A percentile compares a stretch with the other conserved stretches of the same genome.
Evolutionary conservation across 2,797 vertebrate species (phyloP).

Genomic region (Melanogrammus aeglefinus): DNA sequence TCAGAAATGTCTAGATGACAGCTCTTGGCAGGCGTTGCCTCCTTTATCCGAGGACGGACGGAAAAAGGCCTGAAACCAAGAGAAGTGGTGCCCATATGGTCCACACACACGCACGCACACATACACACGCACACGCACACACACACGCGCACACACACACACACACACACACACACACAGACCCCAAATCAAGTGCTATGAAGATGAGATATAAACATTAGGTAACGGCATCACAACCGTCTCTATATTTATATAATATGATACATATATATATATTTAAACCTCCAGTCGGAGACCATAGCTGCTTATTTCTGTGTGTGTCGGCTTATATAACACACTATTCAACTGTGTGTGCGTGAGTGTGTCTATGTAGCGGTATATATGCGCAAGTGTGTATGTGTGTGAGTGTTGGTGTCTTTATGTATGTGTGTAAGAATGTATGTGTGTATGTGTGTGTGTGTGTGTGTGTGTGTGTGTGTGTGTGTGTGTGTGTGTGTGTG

Average conservation of each 20-base stretch:
- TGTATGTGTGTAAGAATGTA: too few species aligned
- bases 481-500: too few species aligned
- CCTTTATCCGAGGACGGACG: conserved; percentile 21
- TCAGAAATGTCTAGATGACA: conserved; percentile 7
- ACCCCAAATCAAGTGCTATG: conserved; percentile 30
- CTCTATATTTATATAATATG: conserved; percentile 23
- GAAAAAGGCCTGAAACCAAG: conserved; percentile 35
- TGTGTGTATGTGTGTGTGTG: too few species aligned
- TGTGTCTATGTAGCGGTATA: conserved; percentile 20
- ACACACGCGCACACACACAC: not conserved
- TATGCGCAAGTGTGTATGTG: conserved; percentile 13
- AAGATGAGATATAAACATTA: conserved; percentile 34
- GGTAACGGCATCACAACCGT: conserved; percentile 40
- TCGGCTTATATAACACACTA: conserved; percentile 64
- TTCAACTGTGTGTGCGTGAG: conserved; percentile 46
- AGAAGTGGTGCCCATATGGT: conserved; percentile 25
- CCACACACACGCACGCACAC: conserved; percentile 31
- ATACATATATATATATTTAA: not conserved
- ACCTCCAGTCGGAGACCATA: conserved; percentile 42
- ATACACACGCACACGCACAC: conserved; percentile 20
- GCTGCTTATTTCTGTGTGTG: conserved; percentile 58
- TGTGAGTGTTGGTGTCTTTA: not conserved
- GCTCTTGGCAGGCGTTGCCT: conserved; percentile 13
- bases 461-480: too few species aligned
- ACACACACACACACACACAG: not conserved